Percentiles rank a stretch among this genome's conserved stretches.
Conservation (phyloP, 2,888 invertebrate genomes). For the Mechanitis mazaeus region DNA sequence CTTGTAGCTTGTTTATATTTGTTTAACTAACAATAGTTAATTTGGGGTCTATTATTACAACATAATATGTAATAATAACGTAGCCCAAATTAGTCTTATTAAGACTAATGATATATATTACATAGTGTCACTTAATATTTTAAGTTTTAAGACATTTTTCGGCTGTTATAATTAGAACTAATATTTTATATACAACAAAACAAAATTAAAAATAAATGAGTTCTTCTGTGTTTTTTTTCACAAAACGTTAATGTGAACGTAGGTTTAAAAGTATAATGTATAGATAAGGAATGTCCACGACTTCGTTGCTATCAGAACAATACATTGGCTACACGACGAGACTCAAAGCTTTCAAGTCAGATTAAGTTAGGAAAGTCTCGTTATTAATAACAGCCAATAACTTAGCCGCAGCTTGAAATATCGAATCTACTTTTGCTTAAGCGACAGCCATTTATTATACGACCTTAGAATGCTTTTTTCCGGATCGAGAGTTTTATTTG, state of each 20-base stretch:
- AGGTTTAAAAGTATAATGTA: slow-evolving; percentile 32
- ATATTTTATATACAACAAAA: too few species aligned
- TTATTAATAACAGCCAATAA: slow-evolving; percentile 75
- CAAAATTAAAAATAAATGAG: too few species aligned
- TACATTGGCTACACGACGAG: slow-evolving; percentile 60
- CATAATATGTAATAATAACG: background rate
- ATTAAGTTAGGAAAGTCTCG: slow-evolving; percentile 71
- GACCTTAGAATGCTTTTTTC: slow-evolving; percentile 71
- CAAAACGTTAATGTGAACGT: slow-evolving; percentile 6
- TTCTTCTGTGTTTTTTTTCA: background rate
- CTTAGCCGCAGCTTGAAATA: slow-evolving; percentile 70
- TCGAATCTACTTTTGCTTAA: slow-evolving; percentile 73
- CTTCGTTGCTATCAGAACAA: slow-evolving; percentile 61
- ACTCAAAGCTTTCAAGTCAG: slow-evolving; percentile 72
- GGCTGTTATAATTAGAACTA: background rate
- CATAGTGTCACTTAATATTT: too few species aligned
- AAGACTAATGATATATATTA: too few species aligned
- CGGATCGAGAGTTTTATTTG: slow-evolving; percentile 62
- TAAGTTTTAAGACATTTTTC: too few species aligned
- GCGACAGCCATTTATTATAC: slow-evolving; percentile 67
- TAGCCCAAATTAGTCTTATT: too few species aligned
- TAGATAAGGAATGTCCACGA: slow-evolving; percentile 37
- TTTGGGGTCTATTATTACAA: background rate
- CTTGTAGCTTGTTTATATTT: background rate
- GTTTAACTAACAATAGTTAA: background rate